Conservation (phyloP, 1,140 invertebrate genomes). For the Apis cerana region DNA sequence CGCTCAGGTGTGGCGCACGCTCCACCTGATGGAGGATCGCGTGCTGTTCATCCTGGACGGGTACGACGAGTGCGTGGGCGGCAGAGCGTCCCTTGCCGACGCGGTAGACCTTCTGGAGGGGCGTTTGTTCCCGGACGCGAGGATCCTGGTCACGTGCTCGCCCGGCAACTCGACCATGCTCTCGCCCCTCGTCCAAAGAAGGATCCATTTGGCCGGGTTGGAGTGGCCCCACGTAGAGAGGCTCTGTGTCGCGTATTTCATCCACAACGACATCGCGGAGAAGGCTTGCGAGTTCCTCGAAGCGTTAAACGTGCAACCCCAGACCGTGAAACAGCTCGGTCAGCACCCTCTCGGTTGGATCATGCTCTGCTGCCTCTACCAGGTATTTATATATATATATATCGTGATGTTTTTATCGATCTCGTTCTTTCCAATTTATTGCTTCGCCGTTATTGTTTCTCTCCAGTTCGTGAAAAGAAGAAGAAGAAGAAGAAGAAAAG, state of each 20-base stretch:
- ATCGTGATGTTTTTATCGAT: not conserved
- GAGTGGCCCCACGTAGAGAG: constrained; percentile 82
- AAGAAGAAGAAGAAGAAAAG: too few species aligned
- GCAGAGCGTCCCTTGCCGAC: constrained; percentile 78
- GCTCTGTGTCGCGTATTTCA: constrained; percentile 80
- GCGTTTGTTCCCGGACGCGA: constrained; percentile 81
- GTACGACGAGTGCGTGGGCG: constrained; percentile 80
- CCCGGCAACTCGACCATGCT: constrained; percentile 70
- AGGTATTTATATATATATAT: constrained; percentile 65
- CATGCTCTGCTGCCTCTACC: constrained; percentile 81
- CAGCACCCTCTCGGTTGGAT: constrained; percentile 83
- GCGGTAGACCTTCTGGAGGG: constrained; percentile 82
- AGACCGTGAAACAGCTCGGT: constrained; percentile 76
- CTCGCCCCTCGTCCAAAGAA: constrained; percentile 77
- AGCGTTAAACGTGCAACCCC: constrained; percentile 70
- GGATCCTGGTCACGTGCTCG: constrained; percentile 82
- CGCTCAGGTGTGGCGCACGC: constrained; percentile 76
- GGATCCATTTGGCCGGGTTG: constrained; percentile 80
- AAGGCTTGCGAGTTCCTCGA: constrained; percentile 73
- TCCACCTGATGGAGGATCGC: constrained; percentile 80
- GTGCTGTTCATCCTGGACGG: constrained; percentile 83
- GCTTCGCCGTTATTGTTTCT: too few species aligned
- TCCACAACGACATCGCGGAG: constrained; percentile 76
- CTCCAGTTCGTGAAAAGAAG: too few species aligned
- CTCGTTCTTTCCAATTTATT: too few species aligned